Evolutionary conservation across 2,113 vertebrate species (phyloP).

Genomic region (Orthochromis malagaraziensis): DNA sequence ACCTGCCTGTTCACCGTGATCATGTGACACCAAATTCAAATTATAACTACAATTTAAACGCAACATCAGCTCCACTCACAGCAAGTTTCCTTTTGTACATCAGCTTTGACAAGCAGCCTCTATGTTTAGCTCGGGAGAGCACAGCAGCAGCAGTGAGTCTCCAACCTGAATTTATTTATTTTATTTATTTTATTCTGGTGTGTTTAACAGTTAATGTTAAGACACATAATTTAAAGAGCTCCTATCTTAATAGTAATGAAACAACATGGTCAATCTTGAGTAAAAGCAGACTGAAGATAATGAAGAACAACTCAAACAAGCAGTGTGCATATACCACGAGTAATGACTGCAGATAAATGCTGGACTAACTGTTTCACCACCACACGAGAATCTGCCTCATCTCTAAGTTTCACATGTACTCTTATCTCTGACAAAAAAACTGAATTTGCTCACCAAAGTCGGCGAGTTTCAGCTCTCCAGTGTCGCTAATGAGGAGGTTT

Average conservation of each 20-base stretch:
- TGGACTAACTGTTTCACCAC: not conserved
- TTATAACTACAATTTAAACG: not conserved
- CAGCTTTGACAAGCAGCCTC: not conserved
- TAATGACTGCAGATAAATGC: not conserved
- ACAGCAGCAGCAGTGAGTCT: not conserved
- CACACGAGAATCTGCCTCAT: not conserved
- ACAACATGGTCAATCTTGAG: no score
- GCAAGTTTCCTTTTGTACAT: not conserved
- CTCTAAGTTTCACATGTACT: not conserved
- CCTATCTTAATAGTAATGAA: not conserved
- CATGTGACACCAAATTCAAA: not conserved
- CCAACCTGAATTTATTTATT: not conserved
- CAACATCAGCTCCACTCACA: not conserved
- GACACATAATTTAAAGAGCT: not conserved
- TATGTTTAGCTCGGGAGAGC: not conserved
- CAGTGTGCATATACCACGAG: not conserved
- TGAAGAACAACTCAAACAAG: not conserved
- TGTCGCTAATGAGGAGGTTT: slow-evolving; percentile 96
- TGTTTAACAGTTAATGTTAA: not conserved
- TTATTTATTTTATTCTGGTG: not conserved
- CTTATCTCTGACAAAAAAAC: not conserved
- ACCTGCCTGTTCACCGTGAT: not conserved
- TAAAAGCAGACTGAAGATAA: not conserved
- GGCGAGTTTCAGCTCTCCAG: slow-evolving; percentile 93
- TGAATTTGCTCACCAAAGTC: slow-evolving; percentile 84